Percentiles rank a stretch among this genome's conserved stretches.
phyloP scores from a whole-genome alignment of 2,797 vertebrate species.

The Pampus argenteus region DNA sequence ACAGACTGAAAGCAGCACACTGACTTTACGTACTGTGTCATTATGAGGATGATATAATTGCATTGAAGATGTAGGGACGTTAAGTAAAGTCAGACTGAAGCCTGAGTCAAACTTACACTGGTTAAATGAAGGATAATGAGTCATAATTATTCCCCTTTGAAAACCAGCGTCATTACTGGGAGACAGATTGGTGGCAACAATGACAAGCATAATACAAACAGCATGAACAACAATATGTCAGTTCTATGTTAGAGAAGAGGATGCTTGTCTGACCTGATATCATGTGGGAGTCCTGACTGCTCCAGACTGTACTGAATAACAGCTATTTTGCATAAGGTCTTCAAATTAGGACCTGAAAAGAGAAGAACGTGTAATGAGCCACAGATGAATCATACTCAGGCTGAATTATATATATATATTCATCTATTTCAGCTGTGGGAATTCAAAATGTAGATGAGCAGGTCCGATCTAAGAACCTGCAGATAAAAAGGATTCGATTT shows the following conservation, averaged over 20 bases:
- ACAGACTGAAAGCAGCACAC: constrained; percentile 21
- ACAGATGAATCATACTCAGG: constrained; percentile 37
- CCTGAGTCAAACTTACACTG: constrained; percentile 12
- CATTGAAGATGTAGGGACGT: background rate
- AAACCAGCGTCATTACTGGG: constrained; percentile 49
- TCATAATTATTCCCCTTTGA: constrained; percentile 54
- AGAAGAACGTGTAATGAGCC: constrained; percentile 59
- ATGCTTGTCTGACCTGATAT: constrained; percentile 90
- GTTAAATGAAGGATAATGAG: constrained; percentile 59
- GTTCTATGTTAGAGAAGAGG: constrained; percentile 36
- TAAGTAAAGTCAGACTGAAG: constrained; percentile 40
- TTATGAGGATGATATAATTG: constrained; percentile 19
- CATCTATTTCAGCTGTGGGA: constrained; percentile 47
- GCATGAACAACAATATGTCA: constrained; percentile 42
- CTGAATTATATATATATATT: too few species aligned
- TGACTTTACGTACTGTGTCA: background rate
- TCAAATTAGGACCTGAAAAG: constrained; percentile 93
- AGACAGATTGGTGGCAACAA: constrained; percentile 33
- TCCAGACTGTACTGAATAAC: constrained; percentile 98
- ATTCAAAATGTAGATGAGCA: constrained; percentile 33
- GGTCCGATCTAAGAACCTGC: constrained; percentile 20
- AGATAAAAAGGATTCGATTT: constrained; percentile 28
- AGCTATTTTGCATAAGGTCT: constrained; percentile 98
- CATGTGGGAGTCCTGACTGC: constrained; percentile 97
- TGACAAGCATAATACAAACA: constrained; percentile 43